Evolutionary conservation across 1,140 invertebrate species (phyloP), one percentile per base, ranked within the genome.

Genomic region (Polyergus mexicanus): DNA sequence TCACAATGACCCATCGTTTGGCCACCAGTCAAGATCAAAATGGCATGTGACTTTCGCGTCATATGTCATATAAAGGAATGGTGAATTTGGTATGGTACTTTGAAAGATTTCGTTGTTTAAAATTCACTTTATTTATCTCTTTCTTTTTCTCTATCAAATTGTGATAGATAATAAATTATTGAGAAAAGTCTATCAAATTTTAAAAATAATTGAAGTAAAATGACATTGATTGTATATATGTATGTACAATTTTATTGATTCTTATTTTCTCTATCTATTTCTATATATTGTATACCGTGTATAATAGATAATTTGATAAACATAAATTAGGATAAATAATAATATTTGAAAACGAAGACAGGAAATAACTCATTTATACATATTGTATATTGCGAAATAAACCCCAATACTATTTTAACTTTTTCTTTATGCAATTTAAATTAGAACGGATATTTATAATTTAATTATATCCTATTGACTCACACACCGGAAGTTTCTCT

Each of bases 1-100:
- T 88, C 47, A 85, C 62, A 25, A 47, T 83, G 72, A 83, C 65
- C 41, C 35, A 13, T 62, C n/a, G 69, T 44, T 83, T 44, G n/a
- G 25, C 7, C 11, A 10, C 11, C n/a, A 44, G 28, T 25, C n/a
- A n/a, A n/a, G 22, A 47, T 11, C 58, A 38, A 66, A 32, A 54
- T 76, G n/a, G 5, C 22, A 41, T 8, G 47, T 51, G 38, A 74
- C 7, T 47, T 76, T 51, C 7, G 47, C n/a, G 19, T 76, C 51
- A 7, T 51, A 19, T 76, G 7, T 16, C 25, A 6, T 47, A 5
- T 19, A 78, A 66, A 22, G 44, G 1, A 35, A 56, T 51, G 32
- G 8, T n/a, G 25, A 28, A 28, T 11, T 56, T n/a, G 4, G 22
- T 13, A 25, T 16, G 4, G 22, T 13, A 25, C 16, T 77, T 66